Conservation (phyloP, 2,113 vertebrate genomes). For the Labeo catla region DNA sequence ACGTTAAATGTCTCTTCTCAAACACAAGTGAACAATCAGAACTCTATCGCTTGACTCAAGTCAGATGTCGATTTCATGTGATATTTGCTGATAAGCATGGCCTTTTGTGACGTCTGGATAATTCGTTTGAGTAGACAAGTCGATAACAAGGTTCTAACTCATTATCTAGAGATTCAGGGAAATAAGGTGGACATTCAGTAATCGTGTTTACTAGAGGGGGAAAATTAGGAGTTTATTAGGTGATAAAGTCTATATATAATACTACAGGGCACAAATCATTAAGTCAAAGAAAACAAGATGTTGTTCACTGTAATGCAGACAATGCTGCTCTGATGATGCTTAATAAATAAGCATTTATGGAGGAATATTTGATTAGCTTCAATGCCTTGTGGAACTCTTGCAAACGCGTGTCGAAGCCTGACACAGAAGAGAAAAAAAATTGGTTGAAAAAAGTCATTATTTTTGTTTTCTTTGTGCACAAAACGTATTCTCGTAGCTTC, state of each 20-base stretch:
- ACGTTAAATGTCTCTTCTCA: neutral
- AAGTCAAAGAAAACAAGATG: neutral
- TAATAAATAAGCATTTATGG: neutral
- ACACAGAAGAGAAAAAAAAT: too few relatives aligned
- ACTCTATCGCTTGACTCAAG: constrained; percentile 51
- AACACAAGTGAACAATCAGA: constrained; percentile 13
- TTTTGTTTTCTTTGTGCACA: too few relatives aligned
- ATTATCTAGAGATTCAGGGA: neutral
- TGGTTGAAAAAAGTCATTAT: too few relatives aligned
- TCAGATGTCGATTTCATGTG: constrained; percentile 57
- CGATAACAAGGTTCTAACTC: neutral
- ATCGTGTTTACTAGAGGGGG: neutral
- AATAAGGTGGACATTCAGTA: neutral
- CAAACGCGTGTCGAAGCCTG: too few relatives aligned
- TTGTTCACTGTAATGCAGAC: neutral
- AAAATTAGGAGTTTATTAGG: neutral
- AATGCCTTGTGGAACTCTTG: too few relatives aligned
- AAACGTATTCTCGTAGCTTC: too few relatives aligned
- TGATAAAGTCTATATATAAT: neutral
- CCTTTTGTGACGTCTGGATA: constrained; percentile 51
- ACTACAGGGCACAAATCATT: neutral
- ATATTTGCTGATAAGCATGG: constrained; percentile 62
- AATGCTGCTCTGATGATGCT: neutral
- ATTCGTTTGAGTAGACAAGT: neutral
- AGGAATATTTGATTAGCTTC: neutral